A percentile compares a stretch with the other conserved stretches of the same genome.
phyloP scores from a whole-genome alignment of 2,888 invertebrate genomes.

The Baronia brevicornis region DNA sequence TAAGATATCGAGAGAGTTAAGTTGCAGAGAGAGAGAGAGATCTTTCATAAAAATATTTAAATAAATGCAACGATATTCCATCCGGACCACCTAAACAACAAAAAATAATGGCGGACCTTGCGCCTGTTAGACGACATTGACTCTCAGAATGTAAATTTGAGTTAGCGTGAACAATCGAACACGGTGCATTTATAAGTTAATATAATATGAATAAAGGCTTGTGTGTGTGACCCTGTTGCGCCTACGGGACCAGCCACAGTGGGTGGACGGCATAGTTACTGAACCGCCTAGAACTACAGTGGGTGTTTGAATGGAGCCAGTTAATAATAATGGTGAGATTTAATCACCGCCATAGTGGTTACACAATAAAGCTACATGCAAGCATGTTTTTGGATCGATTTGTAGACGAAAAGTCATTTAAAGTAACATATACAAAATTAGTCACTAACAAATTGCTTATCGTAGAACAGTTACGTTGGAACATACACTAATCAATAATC shows the following conservation, averaged over 20 bases:
- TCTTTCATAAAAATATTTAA: slow-evolving; percentile 50
- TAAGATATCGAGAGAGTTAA: slow-evolving; percentile 28
- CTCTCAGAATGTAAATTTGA: slow-evolving; percentile 66
- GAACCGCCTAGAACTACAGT: slow-evolving; percentile 68
- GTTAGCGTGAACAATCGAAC: slow-evolving; percentile 63
- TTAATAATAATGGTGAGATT: slow-evolving; percentile 76
- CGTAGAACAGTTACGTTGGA: slow-evolving; percentile 39
- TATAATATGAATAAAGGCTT: slow-evolving; percentile 55
- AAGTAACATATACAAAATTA: slow-evolving; percentile 37
- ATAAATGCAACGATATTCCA: slow-evolving; percentile 47
- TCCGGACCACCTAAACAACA: slow-evolving; percentile 61
- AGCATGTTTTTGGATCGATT: slow-evolving; percentile 60
- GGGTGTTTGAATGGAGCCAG: slow-evolving; percentile 75
- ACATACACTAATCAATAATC: slow-evolving; percentile 55
- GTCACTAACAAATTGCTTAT: slow-evolving; percentile 58
- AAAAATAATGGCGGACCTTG: slow-evolving; percentile 70
- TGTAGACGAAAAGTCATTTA: slow-evolving; percentile 48
- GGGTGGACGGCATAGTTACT: slow-evolving; percentile 74
- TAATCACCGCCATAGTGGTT: slow-evolving; percentile 72
- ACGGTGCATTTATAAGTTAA: slow-evolving; percentile 61
- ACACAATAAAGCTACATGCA: slow-evolving; percentile 66
- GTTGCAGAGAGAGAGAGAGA: slow-evolving; percentile 24
- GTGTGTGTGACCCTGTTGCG: slow-evolving; percentile 72
- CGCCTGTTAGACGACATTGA: slow-evolving; percentile 62
- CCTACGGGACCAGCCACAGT: slow-evolving; percentile 71